Base-by-base conservation (phyloP, 2,888 invertebrate genomes). In the Drosophila picticornis region DNA sequence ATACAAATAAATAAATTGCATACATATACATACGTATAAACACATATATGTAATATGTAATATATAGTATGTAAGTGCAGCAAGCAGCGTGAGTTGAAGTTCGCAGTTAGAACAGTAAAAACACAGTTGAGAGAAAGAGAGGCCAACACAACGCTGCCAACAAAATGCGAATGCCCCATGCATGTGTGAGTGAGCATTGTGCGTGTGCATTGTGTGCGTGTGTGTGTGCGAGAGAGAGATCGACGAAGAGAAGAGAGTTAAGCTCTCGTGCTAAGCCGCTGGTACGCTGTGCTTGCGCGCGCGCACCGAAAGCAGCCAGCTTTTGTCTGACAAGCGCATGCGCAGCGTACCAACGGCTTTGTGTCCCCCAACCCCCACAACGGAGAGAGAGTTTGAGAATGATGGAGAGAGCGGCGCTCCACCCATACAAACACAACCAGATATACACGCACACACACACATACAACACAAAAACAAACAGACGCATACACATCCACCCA, bases 321-420 rank as follows among this genome's bases (percentile, higher is more conserved):
- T 64, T 77, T 50, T 63, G 80, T 80, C 58, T 34, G 72, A 40
- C 55, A 40, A 34, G 11, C 10, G 88, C 46, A 25, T 16, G 46
- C 74, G 67, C 83, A 86, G 72, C 89, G 70, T 72, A 62, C 67
- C 66, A 79, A 53, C 73, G 84, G 87, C 84, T 75, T 83, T 68
- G 57, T 73, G 78, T 66, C 51, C 52, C 71, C 61, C 60, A 50
- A 53, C 50, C 43, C 62, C 67, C 67, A 73, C 62, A 77, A 84
- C 63, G 90, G 84, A 84, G 84, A 84, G 84, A 84, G 84, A 84
- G 77, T 84, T 87, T 89, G 84, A 84, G 84, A 84, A 84, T 84
- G 84, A 84, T 89, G 90, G 84, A 84, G 83, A 87, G 84, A 74
- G 70, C 75, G 73, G 85, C 69, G 81, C 78, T 81, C 81, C 78